Percentiles rank a stretch among this genome's conserved stretches.
Evolutionary conservation across 2,888 invertebrate genomes (phyloP).

Genomic region (Pristionchus maxplancki): DNA sequence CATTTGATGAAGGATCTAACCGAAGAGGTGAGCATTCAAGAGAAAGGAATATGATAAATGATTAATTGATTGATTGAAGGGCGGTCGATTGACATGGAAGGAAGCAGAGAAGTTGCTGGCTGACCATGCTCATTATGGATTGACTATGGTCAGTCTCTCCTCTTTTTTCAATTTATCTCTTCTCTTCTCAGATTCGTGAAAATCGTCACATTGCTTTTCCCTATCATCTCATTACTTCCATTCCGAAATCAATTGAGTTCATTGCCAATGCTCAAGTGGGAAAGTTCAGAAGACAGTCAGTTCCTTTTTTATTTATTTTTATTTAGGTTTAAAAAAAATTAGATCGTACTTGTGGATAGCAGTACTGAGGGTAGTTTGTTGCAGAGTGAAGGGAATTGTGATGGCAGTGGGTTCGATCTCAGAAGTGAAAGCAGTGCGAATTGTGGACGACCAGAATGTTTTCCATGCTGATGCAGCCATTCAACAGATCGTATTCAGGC

Average conservation of each 20-base stretch:
- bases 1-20: slow-evolving; percentile 27
- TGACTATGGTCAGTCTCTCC: slow-evolving; percentile 40
- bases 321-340: neutral
- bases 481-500: slow-evolving; percentile 51
- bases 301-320: neutral
- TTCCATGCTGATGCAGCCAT: slow-evolving; percentile 37
- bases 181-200: slow-evolving; percentile 32
- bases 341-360: neutral
- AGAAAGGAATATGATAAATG: neutral
- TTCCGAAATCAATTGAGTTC: neutral
- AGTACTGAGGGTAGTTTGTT: neutral
- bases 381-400: slow-evolving; percentile 42
- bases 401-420: slow-evolving; percentile 43
- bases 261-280: slow-evolving; percentile 23
- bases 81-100: slow-evolving; percentile 40
- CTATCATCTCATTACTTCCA: slow-evolving; percentile 38
- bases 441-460: slow-evolving; percentile 45
- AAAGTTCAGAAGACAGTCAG: slow-evolving; percentile 47
- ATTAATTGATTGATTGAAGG: neutral
- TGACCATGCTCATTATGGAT: slow-evolving; percentile 22
- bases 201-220: slow-evolving; percentile 37
- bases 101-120: slow-evolving; percentile 38
- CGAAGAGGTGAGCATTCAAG: neutral
- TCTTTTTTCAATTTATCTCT: too few species aligned
- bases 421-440: slow-evolving; percentile 28